phyloP scores from a whole-genome alignment of 1,140 invertebrate genomes.

The Wasmannia auropunctata region DNA sequence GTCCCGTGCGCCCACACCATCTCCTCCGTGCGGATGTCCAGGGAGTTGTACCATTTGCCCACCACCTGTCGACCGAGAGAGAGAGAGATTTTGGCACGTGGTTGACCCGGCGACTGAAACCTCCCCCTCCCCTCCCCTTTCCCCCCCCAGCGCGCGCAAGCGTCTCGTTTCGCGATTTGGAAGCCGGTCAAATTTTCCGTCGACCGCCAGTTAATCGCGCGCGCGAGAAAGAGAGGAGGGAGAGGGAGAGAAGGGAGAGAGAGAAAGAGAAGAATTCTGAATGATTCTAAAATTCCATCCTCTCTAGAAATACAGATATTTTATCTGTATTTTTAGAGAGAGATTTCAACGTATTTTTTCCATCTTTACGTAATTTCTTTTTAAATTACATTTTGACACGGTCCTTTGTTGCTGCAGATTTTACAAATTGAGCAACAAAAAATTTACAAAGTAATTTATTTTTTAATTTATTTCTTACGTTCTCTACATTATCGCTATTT shows the following conservation, averaged over 20 bases:
- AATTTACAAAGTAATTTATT: not conserved
- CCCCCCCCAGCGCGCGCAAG: not conserved
- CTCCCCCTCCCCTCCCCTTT: no score
- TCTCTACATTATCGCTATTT: not conserved
- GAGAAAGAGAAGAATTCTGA: not conserved
- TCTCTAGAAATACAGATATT: no score
- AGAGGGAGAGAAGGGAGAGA: not conserved
- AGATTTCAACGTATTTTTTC: not conserved
- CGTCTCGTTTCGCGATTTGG: slow-evolving; percentile 30
- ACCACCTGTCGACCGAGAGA: slow-evolving; percentile 85
- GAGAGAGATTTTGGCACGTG: slow-evolving; percentile 25
- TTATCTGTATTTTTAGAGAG: not conserved
- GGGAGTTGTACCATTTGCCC: slow-evolving; percentile 88
- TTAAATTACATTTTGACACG: not conserved
- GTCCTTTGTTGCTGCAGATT: not conserved
- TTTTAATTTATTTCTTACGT: no score
- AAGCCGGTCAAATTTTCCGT: slow-evolving; percentile 24
- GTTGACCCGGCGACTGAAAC: not conserved
- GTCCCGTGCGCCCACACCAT: slow-evolving; percentile 87
- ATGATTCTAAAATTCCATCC: not conserved
- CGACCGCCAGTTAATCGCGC: not conserved
- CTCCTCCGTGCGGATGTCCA: slow-evolving; percentile 86
- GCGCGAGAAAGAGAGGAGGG: not conserved
- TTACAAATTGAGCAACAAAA: not conserved
- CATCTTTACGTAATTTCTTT: not conserved